Evolutionary conservation across 2,888 invertebrate species (phyloP), one percentile per base, ranked within the genome.

Genomic region (Dicroscelio sp.): DNA sequence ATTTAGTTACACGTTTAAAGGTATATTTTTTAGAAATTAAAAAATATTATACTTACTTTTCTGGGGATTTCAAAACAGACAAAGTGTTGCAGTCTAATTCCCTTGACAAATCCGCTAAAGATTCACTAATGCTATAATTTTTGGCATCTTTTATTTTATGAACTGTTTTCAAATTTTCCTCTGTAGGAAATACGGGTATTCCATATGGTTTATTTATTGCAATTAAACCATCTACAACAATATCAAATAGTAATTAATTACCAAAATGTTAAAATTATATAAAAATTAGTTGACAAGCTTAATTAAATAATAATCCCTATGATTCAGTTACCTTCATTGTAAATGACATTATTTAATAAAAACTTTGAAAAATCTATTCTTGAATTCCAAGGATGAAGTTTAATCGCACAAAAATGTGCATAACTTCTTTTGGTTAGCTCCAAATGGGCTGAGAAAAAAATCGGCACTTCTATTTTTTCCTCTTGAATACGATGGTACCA

Each of bases 181-280:
- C 27, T 10, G 30, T 1, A 17, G 14, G 17, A 27, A 25, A 12
- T 35, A 69, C 58, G 2, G 88, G 17, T 31, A 92, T 86, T 30
- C 88, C 92, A 48, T 90, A 90, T 20, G 92, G 92, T 80, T 92
- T 92, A 76, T 92, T 92, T 86, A 92, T 25, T n/a, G 67, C 92
- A 69, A 92, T 83, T 31, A 92, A 75, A 33, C 92, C 92, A 75
- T 90, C 92, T 92, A 31, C 1, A 82, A 85, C 75, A 33, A 30
- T 84, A 23, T 14, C 8, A 43, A 69, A 35, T 69, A 38, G 67
- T 67, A 14, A 27, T 48, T 30, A n/a, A n/a, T 67, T 80, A 10
- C n/a, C 33, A 6, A 78, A 76, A 27, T 20, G 48, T 35, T 30
- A 58, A 38, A 38, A 10, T 63, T 63, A 43, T 25, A 60, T 38